Conservation (phyloP, 2,888 invertebrate genomes). For the Rosalia funebris region DNA sequence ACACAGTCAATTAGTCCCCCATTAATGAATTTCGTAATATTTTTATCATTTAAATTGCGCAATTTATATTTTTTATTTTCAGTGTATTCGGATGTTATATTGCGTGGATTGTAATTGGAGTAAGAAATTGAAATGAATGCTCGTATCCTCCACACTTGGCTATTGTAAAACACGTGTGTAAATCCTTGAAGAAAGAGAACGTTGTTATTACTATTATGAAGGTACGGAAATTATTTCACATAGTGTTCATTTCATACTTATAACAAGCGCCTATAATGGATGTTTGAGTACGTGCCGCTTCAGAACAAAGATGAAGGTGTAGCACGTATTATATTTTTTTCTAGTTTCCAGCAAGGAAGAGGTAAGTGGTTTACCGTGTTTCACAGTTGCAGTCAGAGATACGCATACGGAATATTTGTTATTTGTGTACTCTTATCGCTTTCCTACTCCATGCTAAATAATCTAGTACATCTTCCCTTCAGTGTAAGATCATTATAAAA, state of each 20-base stretch:
- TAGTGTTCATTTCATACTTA: slow-evolving; percentile 6
- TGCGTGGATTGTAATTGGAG: no score
- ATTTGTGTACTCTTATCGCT: slow-evolving; percentile 36
- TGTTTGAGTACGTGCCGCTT: slow-evolving; percentile 3
- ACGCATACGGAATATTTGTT: slow-evolving; percentile 38
- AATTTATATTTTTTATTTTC: no score
- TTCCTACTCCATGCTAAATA: slow-evolving; percentile 18
- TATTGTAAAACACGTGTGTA: no score
- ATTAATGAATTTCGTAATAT: no score
- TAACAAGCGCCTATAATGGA: slow-evolving; percentile 21
- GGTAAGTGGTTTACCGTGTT: slow-evolving; percentile 46
- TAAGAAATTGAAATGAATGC: no score
- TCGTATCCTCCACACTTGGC: no score
- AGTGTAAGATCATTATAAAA: slow-evolving; percentile 12
- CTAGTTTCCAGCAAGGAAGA: slow-evolving; percentile 17
- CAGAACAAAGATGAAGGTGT: slow-evolving; percentile 38
- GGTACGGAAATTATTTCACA: slow-evolving; percentile 5
- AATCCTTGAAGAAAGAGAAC: no score
- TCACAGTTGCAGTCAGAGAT: slow-evolving; percentile 40
- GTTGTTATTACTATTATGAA: no score
- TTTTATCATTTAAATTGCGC: no score
- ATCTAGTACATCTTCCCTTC: slow-evolving; percentile 20
- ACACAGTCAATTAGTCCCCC: no score
- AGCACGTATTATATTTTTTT: slow-evolving; percentile 40
- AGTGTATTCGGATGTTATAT: no score